Evolutionary conservation across 2,888 invertebrate genomes (phyloP), one percentile per base, ranked within the genome.

Genomic region (Carterocephalus palaemon): DNA sequence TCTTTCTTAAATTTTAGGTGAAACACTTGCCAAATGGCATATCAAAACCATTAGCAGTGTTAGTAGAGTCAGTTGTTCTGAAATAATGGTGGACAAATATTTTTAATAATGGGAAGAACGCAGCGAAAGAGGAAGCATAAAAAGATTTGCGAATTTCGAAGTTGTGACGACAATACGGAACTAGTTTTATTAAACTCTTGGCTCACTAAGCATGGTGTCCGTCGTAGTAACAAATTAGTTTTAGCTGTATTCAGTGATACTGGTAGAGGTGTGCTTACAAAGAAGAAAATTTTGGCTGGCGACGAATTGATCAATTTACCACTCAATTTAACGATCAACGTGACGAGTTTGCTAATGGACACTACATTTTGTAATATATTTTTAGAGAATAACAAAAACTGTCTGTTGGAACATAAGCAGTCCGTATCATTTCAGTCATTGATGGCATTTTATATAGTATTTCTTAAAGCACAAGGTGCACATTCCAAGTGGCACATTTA

Each of bases 241-340:
- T 75, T 91, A n/a, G 85, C 88, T 4, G 60, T 85, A 45, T 95
- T 93, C 70, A 53, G 81, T 15, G 65, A 78, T 5, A 94, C 94
- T 3, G 95, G 95, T 4, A 88, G 95, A 43, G 96, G 96, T 12
- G 80, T 96, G 13, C 86, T 90, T 59, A 90, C 93, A 0, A 89
- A 88, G 59, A 82, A 73, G 54, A 73, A 70, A 26, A 82, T 93
- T 20, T 57, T 62, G 4, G 61, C 82, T 13, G 90, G 90, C 36
- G 90, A 92, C 57, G 80, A 88, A 53, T 70, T 92, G 6, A 88
- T 92, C 47, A 88, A 85, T 54, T 64, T 92, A 46, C 92, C 92
- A 1, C 65, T 89, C 15, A 76, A 88, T 56, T 69, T 89, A 47
- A 87, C 92, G 37, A 88, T 92, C 33, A 90, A 88, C 52, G 81